phyloP scores from a whole-genome alignment of 2,888 invertebrate genomes.

The Eretmocerus hayati region DNA sequence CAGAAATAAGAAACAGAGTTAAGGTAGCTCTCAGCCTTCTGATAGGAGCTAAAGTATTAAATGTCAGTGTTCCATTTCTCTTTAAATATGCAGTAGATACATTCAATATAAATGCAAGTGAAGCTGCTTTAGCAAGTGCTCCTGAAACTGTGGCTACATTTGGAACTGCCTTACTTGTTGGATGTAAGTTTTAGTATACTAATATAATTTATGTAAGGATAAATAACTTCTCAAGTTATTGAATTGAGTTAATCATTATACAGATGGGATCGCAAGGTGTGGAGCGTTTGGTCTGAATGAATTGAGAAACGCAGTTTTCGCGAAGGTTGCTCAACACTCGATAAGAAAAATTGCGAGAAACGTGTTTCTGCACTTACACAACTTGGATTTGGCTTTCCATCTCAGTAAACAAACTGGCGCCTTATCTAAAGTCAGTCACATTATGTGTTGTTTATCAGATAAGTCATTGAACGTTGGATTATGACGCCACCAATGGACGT shows the following conservation, averaged over 20 bases:
- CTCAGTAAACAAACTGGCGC: conserved; percentile 91
- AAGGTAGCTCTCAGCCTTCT: conserved; percentile 73
- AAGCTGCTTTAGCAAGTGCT: conserved; percentile 62
- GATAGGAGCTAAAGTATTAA: conserved; percentile 78
- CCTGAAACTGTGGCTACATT: conserved; percentile 73
- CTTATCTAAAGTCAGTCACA: conserved; percentile 67
- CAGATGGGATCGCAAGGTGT: conserved; percentile 85
- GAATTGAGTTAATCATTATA: conserved; percentile 3
- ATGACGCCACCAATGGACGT: neutral
- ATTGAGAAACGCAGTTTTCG: conserved; percentile 94
- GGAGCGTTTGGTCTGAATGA: conserved; percentile 93
- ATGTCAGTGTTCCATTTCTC: conserved; percentile 89
- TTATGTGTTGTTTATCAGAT: neutral
- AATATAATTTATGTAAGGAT: no score
- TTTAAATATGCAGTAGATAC: conserved; percentile 91
- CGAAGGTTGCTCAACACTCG: conserved; percentile 94
- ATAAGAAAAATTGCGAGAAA: conserved; percentile 89
- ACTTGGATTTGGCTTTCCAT: conserved; percentile 90
- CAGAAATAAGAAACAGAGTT: conserved; percentile 69
- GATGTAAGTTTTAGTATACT: conserved; percentile 61
- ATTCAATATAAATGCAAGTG: conserved; percentile 59
- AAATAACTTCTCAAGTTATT: neutral
- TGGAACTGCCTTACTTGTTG: conserved; percentile 73
- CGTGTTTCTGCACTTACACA: conserved; percentile 93
- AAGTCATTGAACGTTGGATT: neutral